These are phyloP conservation scores for Leucoptera coffeella DNA, from an alignment of 2,888 invertebrate genomes.

Conservation along the genomic window DNA sequence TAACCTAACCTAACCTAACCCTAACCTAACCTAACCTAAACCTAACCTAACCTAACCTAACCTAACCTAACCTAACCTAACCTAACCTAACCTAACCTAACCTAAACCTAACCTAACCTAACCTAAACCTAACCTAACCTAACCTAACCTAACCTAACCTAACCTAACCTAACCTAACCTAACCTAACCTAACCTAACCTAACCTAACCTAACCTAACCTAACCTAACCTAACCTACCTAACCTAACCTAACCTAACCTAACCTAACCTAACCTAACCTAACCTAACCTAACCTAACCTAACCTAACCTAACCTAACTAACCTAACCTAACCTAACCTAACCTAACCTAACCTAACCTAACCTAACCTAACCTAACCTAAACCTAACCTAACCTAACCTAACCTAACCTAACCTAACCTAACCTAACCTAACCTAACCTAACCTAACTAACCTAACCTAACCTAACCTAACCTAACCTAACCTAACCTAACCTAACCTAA, in stretches of 20 bases:
- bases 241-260: constrained; percentile 9
- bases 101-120: constrained; percentile 7
- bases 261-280: constrained; percentile 6
- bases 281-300: constrained; percentile 9
- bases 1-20: constrained; percentile 8
- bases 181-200: constrained; percentile 4
- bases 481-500: constrained; percentile 9
- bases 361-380: constrained; percentile 3
- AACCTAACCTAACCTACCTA: constrained; percentile 6
- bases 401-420: constrained; percentile 11
- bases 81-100: constrained; percentile 7
- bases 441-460: constrained; percentile 6
- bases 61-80: constrained; percentile 8
- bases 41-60: constrained; percentile 9
- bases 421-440: constrained; percentile 9
- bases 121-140: constrained; percentile 7
- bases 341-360: constrained; percentile 3
- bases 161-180: constrained; percentile 3
- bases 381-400: constrained; percentile 9
- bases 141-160: constrained; percentile 4
- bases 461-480: constrained; percentile 7
- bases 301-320: constrained; percentile 8
- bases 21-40: too few relatives aligned
- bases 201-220: constrained; percentile 5
- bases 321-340: neutral